Evolutionary conservation across 2,113 vertebrate species (phyloP).

Genomic region (Gallinago media): DNA sequence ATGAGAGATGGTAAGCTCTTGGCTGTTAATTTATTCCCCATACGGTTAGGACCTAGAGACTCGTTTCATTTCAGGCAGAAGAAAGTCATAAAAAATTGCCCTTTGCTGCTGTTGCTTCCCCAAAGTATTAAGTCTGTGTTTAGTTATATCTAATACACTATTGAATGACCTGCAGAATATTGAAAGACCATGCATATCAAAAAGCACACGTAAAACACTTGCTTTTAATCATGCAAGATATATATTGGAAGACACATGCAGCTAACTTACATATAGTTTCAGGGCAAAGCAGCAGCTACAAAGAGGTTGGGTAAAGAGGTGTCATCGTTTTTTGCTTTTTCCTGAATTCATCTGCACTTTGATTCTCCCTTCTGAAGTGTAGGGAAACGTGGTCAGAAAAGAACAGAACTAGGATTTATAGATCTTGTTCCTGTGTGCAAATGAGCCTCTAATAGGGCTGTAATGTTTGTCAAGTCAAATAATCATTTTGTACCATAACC

Average conservation of each 20-base stretch:
- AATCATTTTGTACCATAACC: background rate
- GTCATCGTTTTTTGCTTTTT: background rate
- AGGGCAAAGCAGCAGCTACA: background rate
- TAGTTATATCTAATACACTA: background rate
- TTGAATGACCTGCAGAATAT: background rate
- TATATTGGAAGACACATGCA: background rate
- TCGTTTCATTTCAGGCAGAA: background rate
- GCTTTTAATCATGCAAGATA: background rate
- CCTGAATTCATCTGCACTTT: background rate
- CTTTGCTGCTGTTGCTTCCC: background rate
- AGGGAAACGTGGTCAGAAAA: background rate
- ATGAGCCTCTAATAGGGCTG: background rate
- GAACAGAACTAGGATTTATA: background rate
- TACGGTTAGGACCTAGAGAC: background rate
- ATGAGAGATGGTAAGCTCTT: background rate
- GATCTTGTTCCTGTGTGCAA: background rate
- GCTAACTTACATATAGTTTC: background rate
- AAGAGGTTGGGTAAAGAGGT: background rate
- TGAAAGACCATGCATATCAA: background rate
- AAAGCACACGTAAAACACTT: background rate
- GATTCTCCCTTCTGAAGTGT: background rate
- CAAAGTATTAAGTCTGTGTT: background rate
- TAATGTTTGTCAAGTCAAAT: background rate
- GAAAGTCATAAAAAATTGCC: background rate
- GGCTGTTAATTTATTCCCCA: background rate